phyloP scores from a whole-genome alignment of 92 coral and sea anemone genomes.

The Parazoanthus swiftii region DNA sequence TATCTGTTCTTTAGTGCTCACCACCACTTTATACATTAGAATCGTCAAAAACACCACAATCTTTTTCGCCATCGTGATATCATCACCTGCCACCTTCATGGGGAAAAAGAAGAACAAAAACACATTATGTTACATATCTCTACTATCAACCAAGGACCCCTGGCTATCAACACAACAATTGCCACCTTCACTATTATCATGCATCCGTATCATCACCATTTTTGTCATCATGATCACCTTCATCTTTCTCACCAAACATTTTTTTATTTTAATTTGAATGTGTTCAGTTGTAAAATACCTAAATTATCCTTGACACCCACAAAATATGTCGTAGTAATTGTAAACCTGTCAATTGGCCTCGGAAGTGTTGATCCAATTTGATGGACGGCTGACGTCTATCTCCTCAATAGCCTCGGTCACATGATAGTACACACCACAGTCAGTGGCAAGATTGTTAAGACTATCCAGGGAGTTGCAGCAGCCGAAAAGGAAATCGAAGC shows the following conservation, averaged over 20 bases:
- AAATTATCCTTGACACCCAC: neutral
- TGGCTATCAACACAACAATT: neutral
- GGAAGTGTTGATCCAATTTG: conserved; percentile 8
- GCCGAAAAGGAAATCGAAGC: neutral
- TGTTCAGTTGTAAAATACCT: no score
- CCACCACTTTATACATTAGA: no score
- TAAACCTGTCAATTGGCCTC: conserved; percentile 2
- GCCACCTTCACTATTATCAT: neutral
- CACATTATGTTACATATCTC: no score
- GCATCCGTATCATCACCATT: no score
- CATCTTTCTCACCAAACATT: neutral
- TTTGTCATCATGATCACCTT: neutral
- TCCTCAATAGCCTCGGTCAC: neutral
- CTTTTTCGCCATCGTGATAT: neutral
- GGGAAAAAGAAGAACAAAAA: neutral
- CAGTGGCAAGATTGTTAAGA: neutral
- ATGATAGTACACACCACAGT: neutral
- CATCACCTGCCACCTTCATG: neutral
- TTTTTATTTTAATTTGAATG: no score
- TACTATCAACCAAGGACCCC: neutral
- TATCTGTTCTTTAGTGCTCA: no score
- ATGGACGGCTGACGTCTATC: conserved; percentile 1
- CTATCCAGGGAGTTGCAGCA: conserved; percentile 3
- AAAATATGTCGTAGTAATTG: neutral
- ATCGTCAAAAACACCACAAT: neutral